Percentiles rank a stretch among this genome's conserved stretches.
Evolutionary conservation across 2,113 vertebrate genomes (phyloP).

Genomic region (Daboia siamensis): DNA sequence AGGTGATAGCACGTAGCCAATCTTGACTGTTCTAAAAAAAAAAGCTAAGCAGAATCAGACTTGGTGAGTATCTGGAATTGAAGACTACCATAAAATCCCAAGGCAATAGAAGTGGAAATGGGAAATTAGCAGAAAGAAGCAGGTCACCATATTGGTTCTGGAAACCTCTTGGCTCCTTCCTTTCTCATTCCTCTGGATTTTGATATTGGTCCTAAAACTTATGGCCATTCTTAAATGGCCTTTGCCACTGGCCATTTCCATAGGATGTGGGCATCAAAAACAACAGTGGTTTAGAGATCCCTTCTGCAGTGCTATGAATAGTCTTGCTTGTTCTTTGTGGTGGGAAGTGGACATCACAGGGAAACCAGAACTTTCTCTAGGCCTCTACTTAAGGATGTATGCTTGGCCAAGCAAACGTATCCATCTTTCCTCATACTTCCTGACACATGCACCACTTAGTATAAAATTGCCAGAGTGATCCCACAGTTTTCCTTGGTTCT

Average conservation of each 20-base stretch:
- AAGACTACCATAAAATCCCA: neutral
- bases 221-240: neutral
- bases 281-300: neutral
- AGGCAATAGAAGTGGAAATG: neutral
- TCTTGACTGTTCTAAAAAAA: neutral
- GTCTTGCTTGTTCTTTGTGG: neutral
- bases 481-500: neutral
- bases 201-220: neutral
- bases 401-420: slow-evolving; percentile 47
- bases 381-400: slow-evolving; percentile 44
- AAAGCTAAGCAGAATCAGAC: neutral
- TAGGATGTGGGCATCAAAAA: neutral
- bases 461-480: neutral
- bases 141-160: neutral
- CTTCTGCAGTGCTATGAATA: neutral
- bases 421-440: slow-evolving; percentile 34
- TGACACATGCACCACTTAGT: neutral
- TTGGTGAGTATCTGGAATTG: neutral
- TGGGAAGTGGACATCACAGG: slow-evolving; percentile 38
- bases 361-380: slow-evolving; percentile 25
- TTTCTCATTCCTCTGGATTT: neutral
- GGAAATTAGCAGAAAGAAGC: neutral
- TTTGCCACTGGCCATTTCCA: neutral
- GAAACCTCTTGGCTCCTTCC: neutral
- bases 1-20: neutral